Evolutionary conservation across 2,888 invertebrate species (phyloP), one percentile per base, ranked within the genome.

Genomic region (Cotesia congregata): DNA sequence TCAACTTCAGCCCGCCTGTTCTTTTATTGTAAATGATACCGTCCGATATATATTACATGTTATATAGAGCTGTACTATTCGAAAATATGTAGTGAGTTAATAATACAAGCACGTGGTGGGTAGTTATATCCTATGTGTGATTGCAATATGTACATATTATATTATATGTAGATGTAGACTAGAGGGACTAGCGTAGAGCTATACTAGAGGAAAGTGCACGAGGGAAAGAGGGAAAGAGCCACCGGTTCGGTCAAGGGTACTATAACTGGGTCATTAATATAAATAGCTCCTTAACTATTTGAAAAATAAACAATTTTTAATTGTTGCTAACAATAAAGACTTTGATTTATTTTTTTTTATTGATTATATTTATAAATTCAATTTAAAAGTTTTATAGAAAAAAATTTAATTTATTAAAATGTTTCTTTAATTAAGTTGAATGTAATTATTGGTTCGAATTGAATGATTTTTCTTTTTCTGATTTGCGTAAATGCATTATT

Each of bases 201-300:
- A 30, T 30, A 30, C 0, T 65, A 30, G 71, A 60, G 62, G 72
- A 50, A 67, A 67, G 68, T 41, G 59, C 41, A 65, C 59, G 62
- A 1, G 41, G 20, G 59, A 17, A 72, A 60, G 71, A 67, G 72
- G 65, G 70, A 60, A 64, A 73, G 78, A 72, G 74, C 9, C 12
- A 70, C 72, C 74, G 30, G 65, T 76, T 73, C 72, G 78, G 79
- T 76, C 77, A 79, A 80, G 80, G 76, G 72, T 76, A 72, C 7
- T 41, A 38, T 20, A 75, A 76, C 41, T 72, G 38, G 76, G 76
- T 76, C 72, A 75, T 39, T 70, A 62, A 40, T 61, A 59, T 61
- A 76, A 76, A 76, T 76, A 72, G 72, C 72, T 68, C 72, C 72
- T 17, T 72, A 72, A 72, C 64, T 72, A 17, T 61, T 64, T 17